Evolutionary conservation across 2,113 vertebrate species (phyloP).

Genomic region (Tamias sibiricus): DNA sequence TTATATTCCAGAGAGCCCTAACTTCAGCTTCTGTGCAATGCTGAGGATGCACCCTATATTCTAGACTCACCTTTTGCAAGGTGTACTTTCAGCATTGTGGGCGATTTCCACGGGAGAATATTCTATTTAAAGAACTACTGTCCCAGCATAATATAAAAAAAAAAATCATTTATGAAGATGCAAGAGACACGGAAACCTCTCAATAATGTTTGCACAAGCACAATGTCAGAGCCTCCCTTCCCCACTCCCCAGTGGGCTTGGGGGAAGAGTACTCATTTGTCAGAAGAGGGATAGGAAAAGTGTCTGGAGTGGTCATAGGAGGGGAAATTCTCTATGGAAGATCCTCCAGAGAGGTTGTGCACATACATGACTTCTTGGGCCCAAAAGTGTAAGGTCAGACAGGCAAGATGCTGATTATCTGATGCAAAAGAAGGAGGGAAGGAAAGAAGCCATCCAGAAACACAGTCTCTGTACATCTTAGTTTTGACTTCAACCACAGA

Average conservation of each 20-base stretch:
- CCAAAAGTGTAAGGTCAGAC: not conserved
- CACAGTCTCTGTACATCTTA: no score
- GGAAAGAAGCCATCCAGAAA: not conserved
- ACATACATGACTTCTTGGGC: not conserved
- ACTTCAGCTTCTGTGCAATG: slow-evolving; percentile 25
- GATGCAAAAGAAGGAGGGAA: no score
- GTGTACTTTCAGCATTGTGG: slow-evolving; percentile 53
- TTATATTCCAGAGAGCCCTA: not conserved
- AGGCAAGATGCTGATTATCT: not conserved
- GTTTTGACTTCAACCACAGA: not conserved
- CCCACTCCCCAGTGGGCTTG: not conserved
- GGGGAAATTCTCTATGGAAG: not conserved
- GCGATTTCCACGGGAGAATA: slow-evolving; percentile 7
- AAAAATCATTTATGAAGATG: slow-evolving; percentile 41
- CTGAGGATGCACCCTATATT: slow-evolving; percentile 42
- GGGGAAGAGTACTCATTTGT: not conserved
- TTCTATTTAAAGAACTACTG: slow-evolving; percentile 71
- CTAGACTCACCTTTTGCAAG: slow-evolving; percentile 10
- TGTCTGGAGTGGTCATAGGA: not conserved
- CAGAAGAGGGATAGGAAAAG: not conserved
- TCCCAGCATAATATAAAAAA: slow-evolving; percentile 40
- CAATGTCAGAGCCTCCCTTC: not conserved
- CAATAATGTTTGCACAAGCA: not conserved
- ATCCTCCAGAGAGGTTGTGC: no score
- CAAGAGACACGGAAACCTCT: not conserved